Evolutionary conservation across 2,797 vertebrate genomes (phyloP), one percentile per base, ranked within the genome.

Genomic region (Anisognathus igniventris): DNA sequence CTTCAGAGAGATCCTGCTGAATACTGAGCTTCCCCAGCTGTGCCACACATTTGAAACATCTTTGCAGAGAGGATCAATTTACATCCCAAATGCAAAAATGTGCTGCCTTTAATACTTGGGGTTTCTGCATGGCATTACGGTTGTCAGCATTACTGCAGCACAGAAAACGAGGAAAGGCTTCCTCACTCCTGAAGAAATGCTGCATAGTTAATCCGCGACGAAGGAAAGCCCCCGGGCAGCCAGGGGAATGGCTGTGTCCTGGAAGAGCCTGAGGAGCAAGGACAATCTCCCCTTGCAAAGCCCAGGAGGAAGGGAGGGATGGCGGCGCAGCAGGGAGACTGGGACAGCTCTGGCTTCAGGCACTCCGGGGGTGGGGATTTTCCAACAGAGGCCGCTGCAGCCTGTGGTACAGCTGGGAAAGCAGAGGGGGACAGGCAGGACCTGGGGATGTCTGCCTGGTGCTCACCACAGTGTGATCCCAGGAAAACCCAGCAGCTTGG

Each of bases 341-440:
- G 53, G 82, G n/a, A 9, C n/a, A 70, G 78, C 61, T 28, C 58
- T 51, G 25, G 6, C 35, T 54, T 1, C 1, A 12, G n/a, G 57
- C 70, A 22, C n/a, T 1, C 47, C 21, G 51, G 37, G 42, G 40
- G 37, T 35, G 68, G 92, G 2, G 2, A 19, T 30, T 73, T 84
- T 64, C 88, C 88, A 73, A 51, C 60, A 92, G 90, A 35, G 79
- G 82, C 73, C 40, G 25, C 68, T 90, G 64, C 78, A 79, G 71
- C 56, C 56, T 62, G 8, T 0, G 1, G 22, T 2, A 71, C 53
- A 16, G 57, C n/a, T 0, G 0, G 42, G 17, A 27, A 27, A 65
- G 3, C 1, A 0, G 14, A 30, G 42, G 3, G 1, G 25, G 31
- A 14, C 40, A 3, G 62, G 51, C 22, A 33, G 9, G 50, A 60